These are phyloP conservation scores for Himalopsyche kuldschensis DNA, from an alignment of 2,888 invertebrate species.

Conservation along the genomic window DNA sequence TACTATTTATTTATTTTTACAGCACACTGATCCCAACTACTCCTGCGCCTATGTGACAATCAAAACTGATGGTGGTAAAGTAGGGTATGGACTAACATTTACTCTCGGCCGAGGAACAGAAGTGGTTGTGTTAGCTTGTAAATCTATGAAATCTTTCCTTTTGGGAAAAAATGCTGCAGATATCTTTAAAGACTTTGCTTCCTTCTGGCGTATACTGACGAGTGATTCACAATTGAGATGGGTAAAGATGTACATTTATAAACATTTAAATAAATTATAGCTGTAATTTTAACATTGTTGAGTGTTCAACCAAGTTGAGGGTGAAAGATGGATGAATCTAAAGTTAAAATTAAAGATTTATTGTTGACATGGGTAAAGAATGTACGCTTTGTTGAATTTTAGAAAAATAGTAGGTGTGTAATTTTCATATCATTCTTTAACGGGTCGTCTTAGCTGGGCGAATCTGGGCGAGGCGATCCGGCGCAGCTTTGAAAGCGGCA, in stretches of 20 bases:
- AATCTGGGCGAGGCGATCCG: no score
- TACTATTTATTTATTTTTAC: constrained; percentile 32
- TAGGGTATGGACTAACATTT: constrained; percentile 84
- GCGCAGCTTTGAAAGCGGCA: no score
- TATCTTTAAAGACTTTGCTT: constrained; percentile 76
- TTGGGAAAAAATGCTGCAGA: constrained; percentile 68
- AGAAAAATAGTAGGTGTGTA: no score
- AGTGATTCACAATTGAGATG: constrained; percentile 90
- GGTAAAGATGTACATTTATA: constrained; percentile 59
- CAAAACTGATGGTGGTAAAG: constrained; percentile 63
- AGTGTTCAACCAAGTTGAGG: no score
- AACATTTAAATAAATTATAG: no score
- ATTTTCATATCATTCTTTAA: no score
- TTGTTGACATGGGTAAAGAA: no score
- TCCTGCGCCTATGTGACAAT: constrained; percentile 88
- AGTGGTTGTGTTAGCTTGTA: constrained; percentile 76
- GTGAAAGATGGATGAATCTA: no score
- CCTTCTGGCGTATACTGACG: constrained; percentile 79
- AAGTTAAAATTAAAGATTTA: no score
- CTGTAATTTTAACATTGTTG: no score
- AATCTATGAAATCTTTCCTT: constrained; percentile 70
- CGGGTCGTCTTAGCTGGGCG: no score
- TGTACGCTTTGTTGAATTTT: no score
- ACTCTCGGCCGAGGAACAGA: constrained; percentile 89
- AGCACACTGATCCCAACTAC: constrained; percentile 89